A percentile compares a stretch with the other conserved stretches of the same genome.
These are phyloP conservation scores for Phthorimaea operculella DNA, from an alignment of 1,140 invertebrate species.

Conservation along the genomic window DNA sequence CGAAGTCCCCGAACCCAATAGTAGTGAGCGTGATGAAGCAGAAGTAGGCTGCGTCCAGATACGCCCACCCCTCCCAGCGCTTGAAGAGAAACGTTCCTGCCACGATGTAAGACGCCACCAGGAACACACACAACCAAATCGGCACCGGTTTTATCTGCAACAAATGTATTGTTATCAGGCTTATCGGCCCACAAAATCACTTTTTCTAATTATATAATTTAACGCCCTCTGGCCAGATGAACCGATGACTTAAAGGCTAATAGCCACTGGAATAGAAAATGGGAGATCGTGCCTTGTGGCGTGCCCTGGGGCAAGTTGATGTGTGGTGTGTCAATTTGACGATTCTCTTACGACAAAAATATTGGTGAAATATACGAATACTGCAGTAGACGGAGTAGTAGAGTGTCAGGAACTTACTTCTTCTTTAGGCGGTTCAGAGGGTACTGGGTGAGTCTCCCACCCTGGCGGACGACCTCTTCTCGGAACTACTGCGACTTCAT, in stretches of 20 bases:
- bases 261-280: too few relatives aligned
- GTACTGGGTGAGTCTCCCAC: not conserved
- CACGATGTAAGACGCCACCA: slow-evolving; percentile 90
- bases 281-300: too few relatives aligned
- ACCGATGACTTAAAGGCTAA: too few relatives aligned
- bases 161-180: too few relatives aligned
- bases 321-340: too few relatives aligned
- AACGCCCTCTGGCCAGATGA: too few relatives aligned
- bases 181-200: too few relatives aligned
- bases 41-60: slow-evolving; percentile 93
- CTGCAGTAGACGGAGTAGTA: too few relatives aligned
- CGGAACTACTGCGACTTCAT: slow-evolving; percentile 29
- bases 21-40: slow-evolving; percentile 96
- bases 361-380: too few relatives aligned
- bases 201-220: too few relatives aligned
- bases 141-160: slow-evolving; percentile 79
- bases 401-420: not conserved
- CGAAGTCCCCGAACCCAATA: slow-evolving; percentile 95
- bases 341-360: too few relatives aligned
- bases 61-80: slow-evolving; percentile 89
- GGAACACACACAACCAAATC: slow-evolving; percentile 90
- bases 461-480: slow-evolving; percentile 25
- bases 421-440: not conserved
- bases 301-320: too few relatives aligned
- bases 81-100: slow-evolving; percentile 88